These are phyloP conservation scores for Myotis planiceps DNA, from an alignment of 2,797 vertebrate species.

Conservation along the genomic window DNA sequence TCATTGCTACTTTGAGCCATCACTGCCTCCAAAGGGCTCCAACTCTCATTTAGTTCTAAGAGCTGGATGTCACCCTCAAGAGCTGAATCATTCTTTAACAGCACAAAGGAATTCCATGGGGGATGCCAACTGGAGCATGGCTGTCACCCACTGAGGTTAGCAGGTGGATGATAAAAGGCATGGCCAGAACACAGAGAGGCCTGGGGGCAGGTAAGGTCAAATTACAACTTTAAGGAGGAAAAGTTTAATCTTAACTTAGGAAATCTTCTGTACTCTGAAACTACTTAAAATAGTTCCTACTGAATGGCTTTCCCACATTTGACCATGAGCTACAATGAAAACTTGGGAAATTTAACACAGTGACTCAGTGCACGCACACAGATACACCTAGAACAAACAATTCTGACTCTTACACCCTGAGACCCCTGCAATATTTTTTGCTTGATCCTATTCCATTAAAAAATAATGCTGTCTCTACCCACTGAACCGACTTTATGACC, in stretches of 20 bases:
- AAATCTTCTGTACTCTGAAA: neutral
- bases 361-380: neutral
- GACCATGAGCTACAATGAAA: neutral
- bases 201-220: neutral
- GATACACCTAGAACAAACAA: neutral
- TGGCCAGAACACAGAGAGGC: neutral
- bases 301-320: neutral
- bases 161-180: neutral
- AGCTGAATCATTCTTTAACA: neutral
- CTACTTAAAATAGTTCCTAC: neutral
- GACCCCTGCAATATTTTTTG: neutral
- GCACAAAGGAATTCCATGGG: neutral
- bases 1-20: rapidly evolving
- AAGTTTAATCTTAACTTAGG: neutral
- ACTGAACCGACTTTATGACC: neutral
- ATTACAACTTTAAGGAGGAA: neutral
- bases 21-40: neutral
- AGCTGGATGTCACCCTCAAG: neutral
- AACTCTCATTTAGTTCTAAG: neutral
- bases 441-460: neutral
- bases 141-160: neutral
- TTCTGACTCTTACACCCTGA: neutral
- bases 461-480: neutral
- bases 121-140: rapidly evolving
- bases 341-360: neutral